These are phyloP conservation scores for Phrynocephalus forsythii DNA, from an alignment of 2,797 vertebrate genomes.

Conservation along the genomic window DNA sequence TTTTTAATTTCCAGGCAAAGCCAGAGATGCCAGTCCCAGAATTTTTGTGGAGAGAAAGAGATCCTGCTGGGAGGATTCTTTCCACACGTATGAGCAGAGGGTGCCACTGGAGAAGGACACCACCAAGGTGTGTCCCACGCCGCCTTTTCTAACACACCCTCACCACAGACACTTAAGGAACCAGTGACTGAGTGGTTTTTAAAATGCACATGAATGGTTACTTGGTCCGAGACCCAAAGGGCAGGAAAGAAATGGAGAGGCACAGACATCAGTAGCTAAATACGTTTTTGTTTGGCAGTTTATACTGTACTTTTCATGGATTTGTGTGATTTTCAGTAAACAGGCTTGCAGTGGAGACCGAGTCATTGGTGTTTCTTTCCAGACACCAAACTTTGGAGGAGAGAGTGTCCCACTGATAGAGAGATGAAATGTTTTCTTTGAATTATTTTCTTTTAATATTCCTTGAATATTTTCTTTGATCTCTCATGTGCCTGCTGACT, in stretches of 20 bases:
- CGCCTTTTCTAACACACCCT: too few relatives aligned
- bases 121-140: too few relatives aligned
- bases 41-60: background rate
- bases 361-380: background rate
- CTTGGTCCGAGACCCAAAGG: background rate
- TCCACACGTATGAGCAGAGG: too few relatives aligned
- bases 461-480: background rate
- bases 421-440: background rate
- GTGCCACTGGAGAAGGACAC: too few relatives aligned
- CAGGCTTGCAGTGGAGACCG: background rate
- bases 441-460: background rate
- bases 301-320: background rate
- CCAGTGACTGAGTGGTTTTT: too few relatives aligned
- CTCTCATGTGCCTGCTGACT: too few relatives aligned
- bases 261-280: background rate
- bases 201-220: background rate
- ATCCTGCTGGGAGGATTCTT: background rate
- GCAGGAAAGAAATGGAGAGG: background rate
- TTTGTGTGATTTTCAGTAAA: background rate
- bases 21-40: conserved; percentile 72
- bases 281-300: too few relatives aligned
- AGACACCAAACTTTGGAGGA: too few relatives aligned
- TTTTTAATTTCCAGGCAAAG: conserved; percentile 77
- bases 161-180: too few relatives aligned
- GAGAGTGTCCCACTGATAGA: background rate